Base-by-base conservation (phyloP, 2,797 vertebrate species). In the Sebastes ruberrimus region DNA sequence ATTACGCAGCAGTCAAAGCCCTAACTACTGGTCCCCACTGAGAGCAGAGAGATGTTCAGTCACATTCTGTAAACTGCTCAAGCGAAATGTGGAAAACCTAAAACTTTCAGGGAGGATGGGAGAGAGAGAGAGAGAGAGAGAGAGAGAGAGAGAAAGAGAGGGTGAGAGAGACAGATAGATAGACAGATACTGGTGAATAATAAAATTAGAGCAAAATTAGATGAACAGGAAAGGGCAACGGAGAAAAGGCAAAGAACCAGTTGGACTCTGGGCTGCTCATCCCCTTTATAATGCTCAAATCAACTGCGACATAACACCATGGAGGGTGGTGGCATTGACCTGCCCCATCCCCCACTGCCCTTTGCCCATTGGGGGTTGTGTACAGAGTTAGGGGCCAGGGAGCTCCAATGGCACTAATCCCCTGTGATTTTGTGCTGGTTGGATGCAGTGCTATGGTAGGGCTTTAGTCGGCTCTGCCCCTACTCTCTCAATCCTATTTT, bases 361-460 rank as follows among this genome's bases (percentile, higher is more conserved):
- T 84, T 70, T 84, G 74, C 80, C 86, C 80, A 84, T 38, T 81
- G 77, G 87, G 89, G 87, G 83, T 77, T 85, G 82, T 88, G 88
- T 85, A 81, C 77, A 86, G 81, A 81, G 88, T 89, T 86, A 81
- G 80, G 84, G 85, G 85, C 84, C 57, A 57, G 67, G 55, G 82
- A 90, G 88, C 53, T 80, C 74, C 82, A 82, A 89, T 11, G 55
- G 86, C 86, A 88, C 89, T 93, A 94, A 95, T 93, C 90, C 90
- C 68, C 82, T 68, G 77, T 76, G 83, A 92, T 92, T 92, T 89
- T 86, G 64, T 86, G 79, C 81, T 42, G 84, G 83, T 72, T 88
- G 72, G 87, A 85, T 88, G 70, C 89, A 88, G 81, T 86, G 76
- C 77, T 89, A 78, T 86, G 87, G 87, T 85, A 52, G 76, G 81